A percentile compares a stretch with the other conserved stretches of the same genome.
Evolutionary conservation across 2,113 vertebrate genomes (phyloP).

Genomic region (Elephas maximus): DNA sequence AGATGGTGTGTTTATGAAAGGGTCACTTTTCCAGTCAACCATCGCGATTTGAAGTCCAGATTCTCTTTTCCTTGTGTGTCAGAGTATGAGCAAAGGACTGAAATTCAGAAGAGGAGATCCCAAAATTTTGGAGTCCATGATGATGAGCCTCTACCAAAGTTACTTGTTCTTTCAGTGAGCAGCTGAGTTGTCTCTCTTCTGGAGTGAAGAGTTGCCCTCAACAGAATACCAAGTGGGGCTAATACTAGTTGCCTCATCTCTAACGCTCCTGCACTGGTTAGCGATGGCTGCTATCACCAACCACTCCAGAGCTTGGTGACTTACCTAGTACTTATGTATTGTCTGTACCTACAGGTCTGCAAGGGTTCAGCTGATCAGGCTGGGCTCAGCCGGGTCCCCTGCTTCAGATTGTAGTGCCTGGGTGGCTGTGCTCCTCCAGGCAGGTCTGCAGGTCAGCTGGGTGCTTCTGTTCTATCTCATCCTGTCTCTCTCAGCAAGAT

Average conservation of each 20-base stretch:
- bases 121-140: neutral
- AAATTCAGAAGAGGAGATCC: neutral
- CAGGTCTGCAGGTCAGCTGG: neutral
- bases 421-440: neutral
- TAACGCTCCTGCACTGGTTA: neutral
- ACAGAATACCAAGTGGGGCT: neutral
- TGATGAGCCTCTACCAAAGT: neutral
- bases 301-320: neutral
- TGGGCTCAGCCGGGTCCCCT: rapidly evolving
- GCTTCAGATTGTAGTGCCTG: neutral
- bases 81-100: neutral
- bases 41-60: neutral
- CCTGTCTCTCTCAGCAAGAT: rapidly evolving
- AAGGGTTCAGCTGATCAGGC: neutral
- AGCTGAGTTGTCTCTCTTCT: neutral
- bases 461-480: no score
- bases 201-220: no score
- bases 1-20: neutral
- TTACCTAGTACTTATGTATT: rapidly evolving
- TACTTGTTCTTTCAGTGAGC: neutral
- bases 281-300: rapidly evolving
- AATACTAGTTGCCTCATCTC: neutral
- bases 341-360: neutral
- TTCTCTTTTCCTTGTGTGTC: neutral
- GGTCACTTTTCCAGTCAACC: neutral